Base-by-base conservation (phyloP, 2,797 vertebrate genomes). In the Echiichthys vipera region DNA sequence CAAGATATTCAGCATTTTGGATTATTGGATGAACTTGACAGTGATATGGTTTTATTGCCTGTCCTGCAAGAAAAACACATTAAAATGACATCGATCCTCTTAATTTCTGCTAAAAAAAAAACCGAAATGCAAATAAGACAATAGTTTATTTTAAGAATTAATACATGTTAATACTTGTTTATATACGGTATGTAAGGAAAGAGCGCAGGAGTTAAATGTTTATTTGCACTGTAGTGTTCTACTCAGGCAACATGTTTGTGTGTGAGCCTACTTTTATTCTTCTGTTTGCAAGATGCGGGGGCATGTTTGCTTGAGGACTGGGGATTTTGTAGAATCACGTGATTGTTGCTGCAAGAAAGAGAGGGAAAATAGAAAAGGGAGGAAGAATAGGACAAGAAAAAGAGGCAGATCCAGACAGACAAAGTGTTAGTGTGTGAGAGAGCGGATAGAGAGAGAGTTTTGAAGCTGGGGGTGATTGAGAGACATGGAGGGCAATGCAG, bases 281-380 rank as follows among this genome's bases (percentile, higher is more conserved):
- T 42, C 17, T 1, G 11, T 72, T 77, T 78, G 61, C 58, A 53
- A 57, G 27, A 70, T 80, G 85, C 47, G 69, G 71, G 77, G 80
- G 84, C 55, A 65, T 69, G 68, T 62, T 69, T 65, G 78, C 81
- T 80, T 54, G 40, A 75, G 72, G 66, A 75, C 50, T 30, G 18
- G 63, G 73, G 71, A 80, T 85, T 84, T 81, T 75, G 58, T 32
- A 51, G 61, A 78, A 82, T 82, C 65, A 67, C 78, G 67, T 43
- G 78, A 80, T 65, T 75, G 77, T 64, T 75, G 65, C 39, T 73
- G 65, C 24, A 47, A 3, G 46, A 63, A 47, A 78, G 29, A 53
- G 66, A 65, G 15, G 17, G 73, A 30, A 34, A 30, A 54, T 29
- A 4, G 63, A 29, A 17, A 42, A 47, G 17, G n/a, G 27, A 64